phyloP scores from a whole-genome alignment of 1,140 invertebrate species.

The Lithobius niger region DNA sequence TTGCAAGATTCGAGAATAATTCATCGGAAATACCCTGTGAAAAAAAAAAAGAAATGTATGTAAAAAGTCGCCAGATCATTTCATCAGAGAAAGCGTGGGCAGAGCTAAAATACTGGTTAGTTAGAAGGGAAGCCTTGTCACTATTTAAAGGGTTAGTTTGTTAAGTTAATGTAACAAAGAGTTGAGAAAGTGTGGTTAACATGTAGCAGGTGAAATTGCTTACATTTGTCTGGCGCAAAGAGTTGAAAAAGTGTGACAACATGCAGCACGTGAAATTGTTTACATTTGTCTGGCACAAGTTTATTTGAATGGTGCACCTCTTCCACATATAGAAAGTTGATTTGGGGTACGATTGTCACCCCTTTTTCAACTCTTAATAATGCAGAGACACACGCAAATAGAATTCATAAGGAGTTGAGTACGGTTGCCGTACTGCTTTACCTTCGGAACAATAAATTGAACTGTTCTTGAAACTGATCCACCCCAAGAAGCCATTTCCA shows the following conservation, averaged over 20 bases:
- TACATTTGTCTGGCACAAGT: background rate
- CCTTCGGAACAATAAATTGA: slow-evolving; percentile 66
- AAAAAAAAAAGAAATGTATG: slow-evolving; percentile 29
- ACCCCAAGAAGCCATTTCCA: slow-evolving; percentile 88
- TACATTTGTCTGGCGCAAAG: no score
- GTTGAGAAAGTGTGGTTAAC: slow-evolving; percentile 3
- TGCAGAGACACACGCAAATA: background rate
- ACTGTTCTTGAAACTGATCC: slow-evolving; percentile 78
- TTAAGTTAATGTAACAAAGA: background rate
- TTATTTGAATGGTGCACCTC: background rate
- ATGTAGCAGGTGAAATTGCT: background rate
- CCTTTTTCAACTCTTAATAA: background rate
- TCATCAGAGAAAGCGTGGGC: no score
- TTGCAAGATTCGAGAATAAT: slow-evolving; percentile 66
- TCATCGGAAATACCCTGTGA: slow-evolving; percentile 72
- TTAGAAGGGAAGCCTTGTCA: background rate
- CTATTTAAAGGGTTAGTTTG: background rate
- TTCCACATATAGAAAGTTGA: background rate
- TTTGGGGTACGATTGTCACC: background rate
- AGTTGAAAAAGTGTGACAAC: slow-evolving; percentile 5
- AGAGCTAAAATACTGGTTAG: no score
- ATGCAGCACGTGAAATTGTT: background rate
- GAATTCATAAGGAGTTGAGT: background rate
- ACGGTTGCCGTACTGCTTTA: slow-evolving; percentile 26
- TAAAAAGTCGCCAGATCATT: no score